Evolutionary conservation across 2,888 invertebrate genomes (phyloP), one percentile per base, ranked within the genome.

Genomic region (Cacoxenus indagator): DNA sequence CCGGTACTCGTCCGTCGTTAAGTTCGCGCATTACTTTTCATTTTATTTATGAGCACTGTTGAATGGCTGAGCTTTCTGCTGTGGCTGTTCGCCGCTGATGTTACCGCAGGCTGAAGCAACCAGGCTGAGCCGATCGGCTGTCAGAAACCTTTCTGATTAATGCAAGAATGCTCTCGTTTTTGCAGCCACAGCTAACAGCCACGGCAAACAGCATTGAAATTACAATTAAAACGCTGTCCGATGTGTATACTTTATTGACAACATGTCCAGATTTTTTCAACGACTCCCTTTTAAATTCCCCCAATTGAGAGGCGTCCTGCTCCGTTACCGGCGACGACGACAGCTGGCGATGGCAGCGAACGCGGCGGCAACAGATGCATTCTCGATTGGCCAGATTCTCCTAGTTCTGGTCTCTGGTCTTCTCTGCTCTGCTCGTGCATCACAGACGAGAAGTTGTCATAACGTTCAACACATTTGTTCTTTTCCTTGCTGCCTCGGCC

Each of bases 381-480:
- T 57, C 59, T 59, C 59, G 45, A 17, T 24, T 45, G 55, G 29
- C 9, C 27, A 48, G 26, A 64, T 46, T 46, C 17, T n/a, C 46
- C 45, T 48, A 29, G 37, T 29, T 14, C 27, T 62, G 24, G 11
- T 27, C 26, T 45, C 59, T 59, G n/a, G n/a, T n/a, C n/a, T 31
- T 31, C 26, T 8, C 17, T 57, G 1, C 37, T 37, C 37, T 11
- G 14, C 37, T 37, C 48, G 48, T 48, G 6, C n/a, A n/a, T n/a
- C n/a, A n/a, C n/a, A n/a, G 17, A 22, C 45, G 26, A 11, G 37
- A n/a, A 43, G 61, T 62, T 62, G 61, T 62, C 61, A 62, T 62
- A 84, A 81, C 77, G 81, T 83, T 80, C 84, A 77, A 84, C 84
- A 85, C 83, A 81, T 84, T 78, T 77, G 77, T 69, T 70, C 73